Conservation (phyloP, 2,797 vertebrate genomes). For the Tympanoctomys barrerae region DNA sequence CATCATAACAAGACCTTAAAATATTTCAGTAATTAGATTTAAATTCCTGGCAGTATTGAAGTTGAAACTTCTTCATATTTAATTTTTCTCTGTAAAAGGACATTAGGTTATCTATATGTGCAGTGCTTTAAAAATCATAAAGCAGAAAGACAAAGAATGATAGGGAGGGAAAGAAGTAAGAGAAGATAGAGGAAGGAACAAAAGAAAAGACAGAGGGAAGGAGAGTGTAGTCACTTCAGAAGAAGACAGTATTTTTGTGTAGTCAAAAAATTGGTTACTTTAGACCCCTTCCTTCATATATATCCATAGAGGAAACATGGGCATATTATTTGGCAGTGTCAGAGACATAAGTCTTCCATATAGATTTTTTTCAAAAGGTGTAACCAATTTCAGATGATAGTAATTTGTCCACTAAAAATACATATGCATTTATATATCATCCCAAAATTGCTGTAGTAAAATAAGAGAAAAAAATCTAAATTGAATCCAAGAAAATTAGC, state of each 20-base stretch:
- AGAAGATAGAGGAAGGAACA: too few species aligned
- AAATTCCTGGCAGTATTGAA: slow-evolving; percentile 16
- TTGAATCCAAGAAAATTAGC: not conserved
- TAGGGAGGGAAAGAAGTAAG: not conserved
- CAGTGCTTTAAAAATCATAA: not conserved
- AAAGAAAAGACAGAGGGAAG: not conserved
- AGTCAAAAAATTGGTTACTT: not conserved
- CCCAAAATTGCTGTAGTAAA: not conserved
- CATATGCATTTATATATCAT: not conserved
- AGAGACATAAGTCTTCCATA: not conserved
- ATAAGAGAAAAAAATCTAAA: slow-evolving; percentile 6
- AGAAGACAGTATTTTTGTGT: not conserved
- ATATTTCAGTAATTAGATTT: not conserved
- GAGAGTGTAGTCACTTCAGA: not conserved
- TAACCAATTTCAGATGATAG: slow-evolving; percentile 17
- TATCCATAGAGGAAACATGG: not conserved
- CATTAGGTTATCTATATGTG: not conserved
- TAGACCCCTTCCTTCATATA: not conserved
- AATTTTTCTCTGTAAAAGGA: slow-evolving; percentile 4
- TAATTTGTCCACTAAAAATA: not conserved
- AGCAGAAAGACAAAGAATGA: not conserved
- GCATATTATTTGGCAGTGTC: not conserved
- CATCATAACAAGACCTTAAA: not conserved
- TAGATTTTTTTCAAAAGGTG: not conserved
- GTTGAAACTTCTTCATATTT: not conserved